Conservation (phyloP, 2,797 vertebrate species). For the Hephaestus fuliginosus region DNA sequence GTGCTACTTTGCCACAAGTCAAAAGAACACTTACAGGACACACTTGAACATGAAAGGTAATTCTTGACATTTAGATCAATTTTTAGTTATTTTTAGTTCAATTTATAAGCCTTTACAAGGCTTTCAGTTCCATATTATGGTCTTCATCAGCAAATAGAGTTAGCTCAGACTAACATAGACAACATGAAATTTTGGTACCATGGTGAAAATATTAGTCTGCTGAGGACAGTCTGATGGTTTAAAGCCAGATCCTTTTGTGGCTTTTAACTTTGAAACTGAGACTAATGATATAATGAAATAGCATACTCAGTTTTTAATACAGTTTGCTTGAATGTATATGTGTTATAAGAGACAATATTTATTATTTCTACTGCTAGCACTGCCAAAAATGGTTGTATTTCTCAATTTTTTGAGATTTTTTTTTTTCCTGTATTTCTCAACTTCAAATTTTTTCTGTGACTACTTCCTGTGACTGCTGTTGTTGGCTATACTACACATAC, state of each 20-base stretch:
- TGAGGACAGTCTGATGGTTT: neutral
- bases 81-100: no score
- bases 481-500: neutral
- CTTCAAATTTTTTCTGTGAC: neutral
- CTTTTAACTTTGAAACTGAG: no score
- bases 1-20: neutral
- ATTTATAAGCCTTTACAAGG: neutral
- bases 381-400: neutral
- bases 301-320: neutral
- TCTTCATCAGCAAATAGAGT: neutral
- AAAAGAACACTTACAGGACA: neutral
- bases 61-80: neutral
- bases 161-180: neutral
- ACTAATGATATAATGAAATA: neutral
- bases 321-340: no score
- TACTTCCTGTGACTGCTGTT: neutral
- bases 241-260: no score
- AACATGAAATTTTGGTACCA: neutral
- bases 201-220: neutral
- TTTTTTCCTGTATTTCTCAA: no score
- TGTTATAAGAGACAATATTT: neutral
- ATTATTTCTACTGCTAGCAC: neutral
- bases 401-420: no score
- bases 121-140: neutral
- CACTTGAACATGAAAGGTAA: neutral